A percentile compares a stretch with the other conserved stretches of the same genome.
These are phyloP conservation scores for Trichopoda pennipes DNA, from an alignment of 2,888 invertebrate genomes.

Conservation along the genomic window DNA sequence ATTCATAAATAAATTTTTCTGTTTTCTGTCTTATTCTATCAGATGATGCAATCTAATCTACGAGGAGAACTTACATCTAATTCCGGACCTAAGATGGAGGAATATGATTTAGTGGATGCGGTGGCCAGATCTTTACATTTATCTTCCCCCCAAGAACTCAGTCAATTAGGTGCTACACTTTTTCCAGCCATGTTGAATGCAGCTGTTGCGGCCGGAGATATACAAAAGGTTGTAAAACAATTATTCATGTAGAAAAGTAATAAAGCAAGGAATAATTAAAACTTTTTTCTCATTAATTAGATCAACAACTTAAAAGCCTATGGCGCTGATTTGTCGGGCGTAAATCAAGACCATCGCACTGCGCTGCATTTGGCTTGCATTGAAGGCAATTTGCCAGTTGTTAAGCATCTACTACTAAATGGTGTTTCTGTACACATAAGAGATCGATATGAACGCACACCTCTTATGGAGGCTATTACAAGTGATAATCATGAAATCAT, in stretches of 20 bases:
- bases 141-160: constrained; percentile 82
- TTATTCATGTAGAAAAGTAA: background rate
- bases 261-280: background rate
- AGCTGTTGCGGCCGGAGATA: constrained; percentile 83
- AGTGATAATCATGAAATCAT: constrained; percentile 85
- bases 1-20: background rate
- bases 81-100: constrained; percentile 76
- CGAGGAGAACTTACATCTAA: constrained; percentile 89
- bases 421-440: constrained; percentile 92
- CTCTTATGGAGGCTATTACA: constrained; percentile 87
- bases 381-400: constrained; percentile 85
- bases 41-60: constrained; percentile 90
- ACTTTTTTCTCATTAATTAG: constrained; percentile 59
- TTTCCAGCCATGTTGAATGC: constrained; percentile 87
- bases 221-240: constrained; percentile 81
- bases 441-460: constrained; percentile 87
- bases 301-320: constrained; percentile 80
- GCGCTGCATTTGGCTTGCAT: constrained; percentile 90
- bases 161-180: constrained; percentile 83
- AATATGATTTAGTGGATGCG: constrained; percentile 83
- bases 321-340: constrained; percentile 88
- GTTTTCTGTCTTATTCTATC: constrained; percentile 44
- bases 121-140: constrained; percentile 83
- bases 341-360: constrained; percentile 88
- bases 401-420: constrained; percentile 87